Conservation (phyloP, 1,140 invertebrate genomes). For the Drosophila nebulosa region DNA sequence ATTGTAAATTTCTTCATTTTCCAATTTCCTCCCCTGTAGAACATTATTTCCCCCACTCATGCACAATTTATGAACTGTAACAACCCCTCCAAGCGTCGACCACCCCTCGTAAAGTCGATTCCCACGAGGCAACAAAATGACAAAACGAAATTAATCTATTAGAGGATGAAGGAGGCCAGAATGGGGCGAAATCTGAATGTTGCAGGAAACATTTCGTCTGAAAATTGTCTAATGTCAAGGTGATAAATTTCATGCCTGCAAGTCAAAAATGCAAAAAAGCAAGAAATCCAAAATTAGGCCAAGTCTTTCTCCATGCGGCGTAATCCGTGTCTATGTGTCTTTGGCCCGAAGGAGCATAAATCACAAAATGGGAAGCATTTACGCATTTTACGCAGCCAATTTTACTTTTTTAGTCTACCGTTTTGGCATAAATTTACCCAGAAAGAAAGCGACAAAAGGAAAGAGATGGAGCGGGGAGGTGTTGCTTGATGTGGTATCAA, state of each 20-base stretch:
- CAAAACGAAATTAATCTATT: constrained; percentile 76
- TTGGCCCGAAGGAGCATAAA: constrained; percentile 42
- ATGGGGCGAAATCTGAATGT: neutral
- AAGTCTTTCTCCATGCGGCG: neutral
- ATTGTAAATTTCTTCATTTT: constrained; percentile 56
- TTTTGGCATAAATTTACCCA: constrained; percentile 28
- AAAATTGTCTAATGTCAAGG: constrained; percentile 62
- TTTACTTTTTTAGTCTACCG: constrained; percentile 25
- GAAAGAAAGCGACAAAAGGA: neutral
- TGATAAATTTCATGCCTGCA: constrained; percentile 66
- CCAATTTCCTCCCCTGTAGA: constrained; percentile 34
- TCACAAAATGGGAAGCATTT: constrained; percentile 26
- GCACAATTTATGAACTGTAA: constrained; percentile 48
- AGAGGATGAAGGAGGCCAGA: constrained; percentile 39
- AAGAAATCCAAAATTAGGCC: neutral
- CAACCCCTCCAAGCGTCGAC: neutral
- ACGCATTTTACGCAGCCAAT: constrained; percentile 28
- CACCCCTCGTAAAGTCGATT: neutral
- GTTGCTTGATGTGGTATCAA: neutral
- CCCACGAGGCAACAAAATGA: constrained; percentile 49
- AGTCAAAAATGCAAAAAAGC: constrained; percentile 7
- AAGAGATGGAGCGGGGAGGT: constrained; percentile 14
- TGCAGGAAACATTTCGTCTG: constrained; percentile 1
- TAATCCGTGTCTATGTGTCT: neutral
- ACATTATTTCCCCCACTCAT: neutral